Percentiles rank a stretch among this genome's conserved stretches.
Conservation (phyloP, 2,888 invertebrate species). For the Crossocerus cetratus region DNA sequence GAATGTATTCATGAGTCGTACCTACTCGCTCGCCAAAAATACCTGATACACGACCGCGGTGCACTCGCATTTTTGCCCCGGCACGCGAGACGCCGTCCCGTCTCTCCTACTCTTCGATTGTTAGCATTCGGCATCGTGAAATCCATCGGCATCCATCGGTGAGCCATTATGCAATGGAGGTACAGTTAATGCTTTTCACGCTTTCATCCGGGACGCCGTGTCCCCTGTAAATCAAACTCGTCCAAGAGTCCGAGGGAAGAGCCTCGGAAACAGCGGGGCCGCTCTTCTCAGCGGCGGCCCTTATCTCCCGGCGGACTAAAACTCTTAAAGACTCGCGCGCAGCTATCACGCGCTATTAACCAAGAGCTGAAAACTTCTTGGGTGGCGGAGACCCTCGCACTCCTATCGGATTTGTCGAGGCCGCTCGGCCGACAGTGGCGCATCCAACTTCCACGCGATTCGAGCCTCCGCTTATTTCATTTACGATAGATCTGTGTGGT, state of each 20-base stretch:
- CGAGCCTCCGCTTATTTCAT: conserved; percentile 43
- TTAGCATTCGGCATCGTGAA: conserved; percentile 14
- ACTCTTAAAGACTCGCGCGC: conserved; percentile 45
- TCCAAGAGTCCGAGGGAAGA: conserved; percentile 34
- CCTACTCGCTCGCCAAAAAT: neutral
- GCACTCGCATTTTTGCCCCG: neutral
- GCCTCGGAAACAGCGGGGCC: conserved; percentile 39
- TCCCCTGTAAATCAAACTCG: conserved; percentile 43
- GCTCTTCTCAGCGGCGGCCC: conserved; percentile 18
- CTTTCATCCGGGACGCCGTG: conserved; percentile 23
- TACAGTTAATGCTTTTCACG: neutral
- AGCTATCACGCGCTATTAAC: conserved; percentile 71
- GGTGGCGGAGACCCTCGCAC: conserved; percentile 62
- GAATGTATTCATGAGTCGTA: conserved; percentile 1
- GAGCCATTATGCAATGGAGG: conserved; percentile 12
- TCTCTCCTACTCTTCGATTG: neutral
- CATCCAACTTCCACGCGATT: conserved; percentile 47
- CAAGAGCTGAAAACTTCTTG: conserved; percentile 69
- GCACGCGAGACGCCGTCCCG: neutral
- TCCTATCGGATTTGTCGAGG: conserved; percentile 34
- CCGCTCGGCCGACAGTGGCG: neutral
- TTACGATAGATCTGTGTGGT: conserved; percentile 53
- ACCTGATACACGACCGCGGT: neutral
- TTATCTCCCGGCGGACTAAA: conserved; percentile 45
- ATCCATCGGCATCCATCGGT: conserved; percentile 23